Conservation (phyloP, 2,113 vertebrate species). For the Saguinus midas region DNA sequence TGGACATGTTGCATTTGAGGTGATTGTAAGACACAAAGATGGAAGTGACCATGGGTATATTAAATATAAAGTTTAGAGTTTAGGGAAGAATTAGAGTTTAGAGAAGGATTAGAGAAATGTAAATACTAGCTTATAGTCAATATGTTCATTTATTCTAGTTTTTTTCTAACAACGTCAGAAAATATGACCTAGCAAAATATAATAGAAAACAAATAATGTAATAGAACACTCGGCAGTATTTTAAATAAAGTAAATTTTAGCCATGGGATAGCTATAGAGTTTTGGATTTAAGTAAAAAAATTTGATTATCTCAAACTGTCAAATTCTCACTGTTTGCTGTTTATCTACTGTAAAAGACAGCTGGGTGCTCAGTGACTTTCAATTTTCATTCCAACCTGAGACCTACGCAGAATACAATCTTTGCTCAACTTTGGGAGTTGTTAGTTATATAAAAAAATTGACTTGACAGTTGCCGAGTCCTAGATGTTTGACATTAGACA, state of each 20-base stretch:
- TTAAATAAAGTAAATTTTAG: neutral
- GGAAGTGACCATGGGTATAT: neutral
- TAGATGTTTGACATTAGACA: neutral
- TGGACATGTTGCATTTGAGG: neutral
- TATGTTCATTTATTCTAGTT: neutral
- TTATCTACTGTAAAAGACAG: neutral
- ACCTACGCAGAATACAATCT: neutral
- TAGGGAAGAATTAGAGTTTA: neutral
- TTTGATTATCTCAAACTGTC: neutral
- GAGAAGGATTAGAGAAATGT: neutral
- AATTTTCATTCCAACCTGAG: neutral
- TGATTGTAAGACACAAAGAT: accelerated
- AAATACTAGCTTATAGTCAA: neutral
- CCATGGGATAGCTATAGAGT: neutral
- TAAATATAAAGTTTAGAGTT: neutral
- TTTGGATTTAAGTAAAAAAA: neutral
- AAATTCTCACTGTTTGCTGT: neutral
- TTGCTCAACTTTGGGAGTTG: neutral
- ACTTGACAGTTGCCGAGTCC: neutral
- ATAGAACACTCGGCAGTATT: neutral
- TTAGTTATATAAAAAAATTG: neutral
- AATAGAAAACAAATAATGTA: neutral
- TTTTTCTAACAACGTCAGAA: neutral
- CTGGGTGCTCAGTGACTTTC: neutral
- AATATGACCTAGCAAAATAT: neutral